Base-by-base conservation (phyloP, 2,797 vertebrate genomes). In the Lutjanus campechanus region DNA sequence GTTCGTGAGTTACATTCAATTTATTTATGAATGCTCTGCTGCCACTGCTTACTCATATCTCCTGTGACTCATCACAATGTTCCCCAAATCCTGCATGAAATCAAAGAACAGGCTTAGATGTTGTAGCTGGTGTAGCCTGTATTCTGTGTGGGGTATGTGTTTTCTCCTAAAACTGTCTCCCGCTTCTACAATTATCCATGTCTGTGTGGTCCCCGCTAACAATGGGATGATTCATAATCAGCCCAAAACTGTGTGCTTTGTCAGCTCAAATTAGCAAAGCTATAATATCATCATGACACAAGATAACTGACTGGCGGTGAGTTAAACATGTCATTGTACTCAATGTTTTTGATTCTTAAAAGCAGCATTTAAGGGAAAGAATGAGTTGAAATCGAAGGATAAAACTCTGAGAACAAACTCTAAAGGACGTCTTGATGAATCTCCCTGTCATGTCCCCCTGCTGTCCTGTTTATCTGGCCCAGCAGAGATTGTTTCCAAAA, bases 81-180 rank as follows among this genome's bases (percentile, higher is more conserved):
- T 87, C 66, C 79, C 59, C 55, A 90, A 90, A 91, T 90, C 85
- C 87, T 87, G 86, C 77, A 77, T 90, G 81, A 92, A 92, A 93
- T 91, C 85, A 86, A 11, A 62, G 80, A 90, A 85, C 85, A 87
- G 84, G 80, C 85, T 93, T 86, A 84, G 77, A 49, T 73, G 75
- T 59, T 82, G 79, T 79, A 50, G 51, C 75, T 66, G 55, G 66
- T 55, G 41, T 62, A 50, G 74, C 70, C 49, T 84, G 54, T 73
- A 41, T 81, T 82, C 59, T 89, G 70, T 58, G 67, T 71, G 58
- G 82, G 71, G 49, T 19, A 16, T 82, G 70, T 79, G 63, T 84
- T 76, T 83, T 83, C 67, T 66, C 63, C 49, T 59, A 49, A 78
- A 72, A 77, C 64, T 73, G 58, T 85, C 58, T 62, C 67, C 81